A percentile compares a stretch with the other conserved stretches of the same genome.
phyloP scores from a whole-genome alignment of 2,888 invertebrate species.

The Drosophila longiperda region DNA sequence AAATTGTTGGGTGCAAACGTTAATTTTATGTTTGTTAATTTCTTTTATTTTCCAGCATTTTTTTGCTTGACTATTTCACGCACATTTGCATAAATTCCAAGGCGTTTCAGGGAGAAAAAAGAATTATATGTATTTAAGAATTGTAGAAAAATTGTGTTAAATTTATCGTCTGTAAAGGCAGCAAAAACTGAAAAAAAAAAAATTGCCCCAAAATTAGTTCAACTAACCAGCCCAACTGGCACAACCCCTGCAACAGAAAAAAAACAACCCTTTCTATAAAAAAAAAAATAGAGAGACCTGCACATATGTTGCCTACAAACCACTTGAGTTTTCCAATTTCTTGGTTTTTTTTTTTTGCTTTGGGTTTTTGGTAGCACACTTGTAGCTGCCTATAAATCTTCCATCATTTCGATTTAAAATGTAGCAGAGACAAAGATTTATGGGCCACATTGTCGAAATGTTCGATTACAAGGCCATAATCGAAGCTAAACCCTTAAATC shows the following conservation, averaged over 20 bases:
- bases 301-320: slow-evolving; percentile 66
- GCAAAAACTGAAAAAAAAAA: slow-evolving; percentile 36
- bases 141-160: slow-evolving; percentile 67
- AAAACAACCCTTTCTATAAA: slow-evolving; percentile 54
- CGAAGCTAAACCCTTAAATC: slow-evolving; percentile 72
- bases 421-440: slow-evolving; percentile 80
- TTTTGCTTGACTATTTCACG: slow-evolving; percentile 71
- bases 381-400: slow-evolving; percentile 74
- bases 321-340: slow-evolving; percentile 48
- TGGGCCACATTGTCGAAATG: slow-evolving; percentile 83
- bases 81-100: slow-evolving; percentile 78
- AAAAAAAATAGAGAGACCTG: slow-evolving; percentile 19
- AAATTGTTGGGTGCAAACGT: slow-evolving; percentile 81
- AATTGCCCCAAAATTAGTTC: slow-evolving; percentile 68
- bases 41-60: slow-evolving; percentile 74
- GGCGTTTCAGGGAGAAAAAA: slow-evolving; percentile 34
- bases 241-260: slow-evolving; percentile 18
- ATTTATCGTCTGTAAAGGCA: slow-evolving; percentile 74
- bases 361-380: slow-evolving; percentile 47
- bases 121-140: slow-evolving; percentile 35
- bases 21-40: slow-evolving; percentile 83
- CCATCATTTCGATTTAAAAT: slow-evolving; percentile 70
- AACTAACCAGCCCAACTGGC: slow-evolving; percentile 54
- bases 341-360: neutral
- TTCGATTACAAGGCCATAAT: slow-evolving; percentile 84